These are phyloP conservation scores for Sarcophaga peregrina DNA, from an alignment of 1,140 invertebrate genomes.

Conservation along the genomic window DNA sequence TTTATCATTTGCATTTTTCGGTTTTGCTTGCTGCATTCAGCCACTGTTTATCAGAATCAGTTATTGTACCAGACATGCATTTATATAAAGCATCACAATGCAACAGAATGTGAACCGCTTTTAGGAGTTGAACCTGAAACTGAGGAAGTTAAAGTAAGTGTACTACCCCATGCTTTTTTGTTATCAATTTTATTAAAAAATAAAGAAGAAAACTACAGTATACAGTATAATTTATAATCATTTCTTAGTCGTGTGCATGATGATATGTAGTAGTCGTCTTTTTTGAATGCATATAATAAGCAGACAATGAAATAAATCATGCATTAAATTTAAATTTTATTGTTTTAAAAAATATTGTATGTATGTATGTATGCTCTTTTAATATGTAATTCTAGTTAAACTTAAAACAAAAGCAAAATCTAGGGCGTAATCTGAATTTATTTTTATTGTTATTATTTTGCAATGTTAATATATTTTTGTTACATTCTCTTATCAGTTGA, in stretches of 20 bases:
- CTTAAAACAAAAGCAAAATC: neutral
- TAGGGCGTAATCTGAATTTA: constrained; percentile 28
- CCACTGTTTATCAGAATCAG: constrained; percentile 62
- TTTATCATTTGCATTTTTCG: constrained; percentile 48
- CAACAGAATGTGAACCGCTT: constrained; percentile 57
- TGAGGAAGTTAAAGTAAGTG: constrained; percentile 58
- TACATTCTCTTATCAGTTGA: constrained; percentile 31
- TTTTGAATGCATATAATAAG: too few relatives aligned
- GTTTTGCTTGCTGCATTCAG: neutral
- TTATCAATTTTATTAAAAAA: too few relatives aligned
- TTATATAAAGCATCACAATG: constrained; percentile 56
- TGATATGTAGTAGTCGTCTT: too few relatives aligned
- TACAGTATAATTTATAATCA: too few relatives aligned
- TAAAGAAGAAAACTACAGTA: too few relatives aligned
- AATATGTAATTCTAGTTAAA: neutral
- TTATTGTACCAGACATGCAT: constrained; percentile 62
- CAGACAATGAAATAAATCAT: neutral
- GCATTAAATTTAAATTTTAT: neutral
- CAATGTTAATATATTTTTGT: constrained; percentile 27
- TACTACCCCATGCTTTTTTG: neutral
- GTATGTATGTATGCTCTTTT: too few relatives aligned
- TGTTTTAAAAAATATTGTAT: too few relatives aligned
- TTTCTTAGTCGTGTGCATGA: too few relatives aligned
- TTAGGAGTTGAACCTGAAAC: constrained; percentile 57
- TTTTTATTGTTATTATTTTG: neutral